Evolutionary conservation across 1,140 invertebrate species (phyloP), one percentile per base, ranked within the genome.

Genomic region (Caenorhabditis tropicalis): DNA sequence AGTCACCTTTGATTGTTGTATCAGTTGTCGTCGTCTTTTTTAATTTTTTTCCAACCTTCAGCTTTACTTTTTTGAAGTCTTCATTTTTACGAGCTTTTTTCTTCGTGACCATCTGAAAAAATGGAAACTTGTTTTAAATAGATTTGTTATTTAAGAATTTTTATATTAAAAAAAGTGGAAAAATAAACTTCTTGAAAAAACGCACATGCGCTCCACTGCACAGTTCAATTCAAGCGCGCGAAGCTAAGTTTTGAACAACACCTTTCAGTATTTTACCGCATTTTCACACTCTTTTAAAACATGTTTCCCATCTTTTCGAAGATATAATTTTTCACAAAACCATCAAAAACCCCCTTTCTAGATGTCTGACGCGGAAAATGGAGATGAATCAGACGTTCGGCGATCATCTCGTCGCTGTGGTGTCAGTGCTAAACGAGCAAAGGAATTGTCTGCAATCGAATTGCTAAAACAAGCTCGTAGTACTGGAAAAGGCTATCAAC

Each of bases 51-150:
- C 86, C 86, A 6, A 87, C 60, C 51, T 87, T 87, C 84, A 87
- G 84, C 81, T 87, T 86, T 6, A 87, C 86, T 58, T 87, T 87
- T 58, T 87, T 86, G 81, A 87, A 87, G 56, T 87, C 86, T 33
- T 48, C 81, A 29, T 85, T 82, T 79, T 86, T 85, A 43, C 80
- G 82, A 56, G 79, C 56, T 51, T 87, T 87, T 58, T 83, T 84
- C 39, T 85, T 86, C 15, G 79, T 82, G 21, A 85, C 79, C 80
- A 49, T 82, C 84, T 85, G 58, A 31, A 85, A 79, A 81, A 83
- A 27, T 39, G 15, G 12, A 79, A 79, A 15, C 15, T 19, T 51
- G 48, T 51, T 5, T 51, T 19, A 46, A 46, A 46, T 46, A 46
- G 43, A 46, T 12, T 16, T 46, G 43, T 16, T 9, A 46, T 2